Base-by-base conservation (phyloP, 2,113 vertebrate genomes). In the Apteryx owenii region DNA sequence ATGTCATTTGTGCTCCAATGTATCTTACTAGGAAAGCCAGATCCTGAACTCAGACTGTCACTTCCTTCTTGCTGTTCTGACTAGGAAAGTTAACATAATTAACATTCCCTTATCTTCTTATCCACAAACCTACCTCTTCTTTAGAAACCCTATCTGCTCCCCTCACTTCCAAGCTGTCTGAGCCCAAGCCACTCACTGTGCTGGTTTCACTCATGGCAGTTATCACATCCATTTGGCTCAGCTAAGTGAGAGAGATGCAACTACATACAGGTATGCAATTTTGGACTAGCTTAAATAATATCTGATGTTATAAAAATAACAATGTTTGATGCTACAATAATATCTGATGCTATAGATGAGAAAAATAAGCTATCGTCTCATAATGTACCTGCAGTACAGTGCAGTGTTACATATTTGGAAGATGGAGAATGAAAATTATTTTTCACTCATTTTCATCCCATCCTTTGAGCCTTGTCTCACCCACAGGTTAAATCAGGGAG, bases 341-440 rank as follows among this genome's bases (percentile, higher is more conserved):
- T 36, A 91, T 70, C 82, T 86, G 36, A 14, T 20, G 38, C 58
- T 81, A 46, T n/a, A 28, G 46, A 38, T 60, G 80, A 82, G 94
- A 69, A 93, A 92, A 94, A 90, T 44, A 60, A 91, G n/a, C 79
- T 25, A 56, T 85, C 88, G 89, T 95, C 77, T 96, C 64, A 31
- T 78, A 83, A 70, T 0, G 6, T 26, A 50, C 54, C 87, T 76
- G 85, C 58, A 70, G 73, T 76, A 78, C 73, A 88, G 89, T 90
- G 84, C 70, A 50, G n/a, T 36, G 26, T 29, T 93, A 36, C 2
- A 2, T 29, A 16, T 38, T 69, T 65, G 54, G 31, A 61, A 7
- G 58, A 36, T 40, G 29, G 28, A 82, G 84, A 70, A 58, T 0
- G 69, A 42, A 65, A 76, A 62, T 90, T 85, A 29, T 81, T 94